These are phyloP conservation scores for Hypolimnas misippus DNA, from an alignment of 2,888 invertebrate species.

Conservation along the genomic window DNA sequence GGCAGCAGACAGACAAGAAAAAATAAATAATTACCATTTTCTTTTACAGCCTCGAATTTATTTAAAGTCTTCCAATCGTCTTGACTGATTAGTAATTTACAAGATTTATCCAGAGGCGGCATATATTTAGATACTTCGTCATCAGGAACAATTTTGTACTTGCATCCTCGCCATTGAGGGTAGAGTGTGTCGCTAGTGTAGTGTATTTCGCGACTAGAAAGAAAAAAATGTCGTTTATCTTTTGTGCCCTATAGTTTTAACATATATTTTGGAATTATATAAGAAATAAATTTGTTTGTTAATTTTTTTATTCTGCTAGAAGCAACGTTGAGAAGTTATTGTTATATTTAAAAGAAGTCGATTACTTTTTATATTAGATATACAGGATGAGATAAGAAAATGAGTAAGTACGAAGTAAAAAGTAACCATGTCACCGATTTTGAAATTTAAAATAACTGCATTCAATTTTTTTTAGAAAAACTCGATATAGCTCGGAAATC, in stretches of 20 bases:
- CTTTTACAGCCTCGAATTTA: slow-evolving; percentile 48
- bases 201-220: slow-evolving; percentile 60
- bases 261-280: background rate
- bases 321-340: too few relatives aligned
- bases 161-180: slow-evolving; percentile 59
- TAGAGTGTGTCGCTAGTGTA: slow-evolving; percentile 65
- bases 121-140: slow-evolving; percentile 71
- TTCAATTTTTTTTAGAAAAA: too few relatives aligned
- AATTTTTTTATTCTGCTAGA: too few relatives aligned
- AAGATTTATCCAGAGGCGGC: slow-evolving; percentile 82
- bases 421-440: too few relatives aligned
- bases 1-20: background rate
- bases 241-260: background rate
- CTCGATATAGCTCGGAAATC: too few relatives aligned
- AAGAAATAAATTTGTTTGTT: too few relatives aligned
- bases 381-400: too few relatives aligned
- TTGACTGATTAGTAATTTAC: slow-evolving; percentile 66
- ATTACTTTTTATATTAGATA: too few relatives aligned
- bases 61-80: slow-evolving; percentile 48
- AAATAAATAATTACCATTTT: too few relatives aligned
- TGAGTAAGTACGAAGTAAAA: too few relatives aligned
- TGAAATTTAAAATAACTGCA: too few relatives aligned
- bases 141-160: slow-evolving; percentile 62
- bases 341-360: too few relatives aligned
- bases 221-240: slow-evolving; percentile 25